Evolutionary conservation across 2,888 invertebrate genomes (phyloP).

Genomic region (Cerastis rubricosa): DNA sequence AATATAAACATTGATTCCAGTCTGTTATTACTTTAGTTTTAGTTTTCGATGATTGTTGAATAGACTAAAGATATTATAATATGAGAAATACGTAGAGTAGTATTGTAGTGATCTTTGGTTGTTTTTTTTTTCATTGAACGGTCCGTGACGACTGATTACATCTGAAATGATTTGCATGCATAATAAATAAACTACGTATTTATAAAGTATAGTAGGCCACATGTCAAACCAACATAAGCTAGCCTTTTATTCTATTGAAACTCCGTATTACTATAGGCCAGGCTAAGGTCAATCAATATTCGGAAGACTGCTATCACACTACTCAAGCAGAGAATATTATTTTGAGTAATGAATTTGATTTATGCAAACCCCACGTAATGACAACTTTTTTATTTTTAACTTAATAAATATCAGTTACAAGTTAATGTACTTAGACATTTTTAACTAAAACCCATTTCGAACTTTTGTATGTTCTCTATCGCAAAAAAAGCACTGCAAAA

Average conservation of each 20-base stretch:
- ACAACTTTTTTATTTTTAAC: not conserved
- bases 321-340: not conserved
- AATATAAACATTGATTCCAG: not conserved
- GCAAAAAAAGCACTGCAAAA: slow-evolving; percentile 10
- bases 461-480: not conserved
- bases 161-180: too few species aligned
- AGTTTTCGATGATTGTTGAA: not conserved
- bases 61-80: not conserved
- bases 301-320: not conserved
- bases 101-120: too few species aligned
- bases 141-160: too few species aligned
- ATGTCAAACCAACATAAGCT: not conserved
- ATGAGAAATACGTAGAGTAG: not conserved
- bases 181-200: too few species aligned
- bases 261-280: not conserved
- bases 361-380: not conserved
- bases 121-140: too few species aligned
- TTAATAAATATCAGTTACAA: not conserved
- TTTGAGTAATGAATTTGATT: not conserved
- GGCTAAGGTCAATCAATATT: not conserved
- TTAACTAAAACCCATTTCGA: slow-evolving; percentile 1
- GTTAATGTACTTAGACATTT: not conserved
- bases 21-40: not conserved
- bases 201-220: too few species aligned
- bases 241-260: not conserved